Percentiles rank a stretch among this genome's conserved stretches.
Evolutionary conservation across 2,113 vertebrate genomes (phyloP).

Genomic region (Sylvietta virens): DNA sequence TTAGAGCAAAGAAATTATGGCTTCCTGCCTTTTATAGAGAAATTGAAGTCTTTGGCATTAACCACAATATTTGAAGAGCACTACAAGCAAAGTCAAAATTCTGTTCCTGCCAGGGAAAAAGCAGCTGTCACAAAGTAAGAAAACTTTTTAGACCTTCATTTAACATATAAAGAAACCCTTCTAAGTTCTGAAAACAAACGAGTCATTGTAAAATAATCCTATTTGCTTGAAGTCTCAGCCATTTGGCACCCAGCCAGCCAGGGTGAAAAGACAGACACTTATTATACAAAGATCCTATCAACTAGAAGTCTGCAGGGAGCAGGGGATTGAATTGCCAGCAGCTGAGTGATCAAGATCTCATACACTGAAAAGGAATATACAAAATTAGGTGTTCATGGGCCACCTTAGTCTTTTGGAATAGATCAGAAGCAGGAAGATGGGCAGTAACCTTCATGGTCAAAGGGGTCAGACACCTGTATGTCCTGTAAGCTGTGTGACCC

Average conservation of each 20-base stretch:
- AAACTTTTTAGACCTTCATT: constrained; percentile 27
- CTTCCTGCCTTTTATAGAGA: neutral
- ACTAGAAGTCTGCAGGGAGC: neutral
- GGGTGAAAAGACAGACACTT: constrained; percentile 24
- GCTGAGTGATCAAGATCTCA: neutral
- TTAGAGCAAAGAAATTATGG: neutral
- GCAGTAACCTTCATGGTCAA: neutral
- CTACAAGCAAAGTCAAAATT: neutral
- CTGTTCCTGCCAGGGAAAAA: neutral
- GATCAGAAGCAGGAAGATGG: neutral
- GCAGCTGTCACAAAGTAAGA: neutral
- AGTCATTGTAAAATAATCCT: constrained; percentile 44
- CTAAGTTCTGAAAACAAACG: constrained; percentile 16
- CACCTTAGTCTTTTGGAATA: neutral
- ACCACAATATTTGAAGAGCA: neutral
- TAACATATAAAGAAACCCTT: constrained; percentile 15
- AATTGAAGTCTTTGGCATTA: neutral
- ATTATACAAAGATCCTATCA: constrained; percentile 30
- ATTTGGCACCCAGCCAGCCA: neutral
- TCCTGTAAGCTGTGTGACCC: rapidly evolving
- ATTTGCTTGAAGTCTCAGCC: neutral
- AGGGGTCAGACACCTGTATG: neutral
- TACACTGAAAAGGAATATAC: neutral
- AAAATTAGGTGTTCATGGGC: neutral
- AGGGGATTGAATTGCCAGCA: constrained; percentile 7